Base-by-base conservation (phyloP, 1,140 invertebrate genomes). In the Leptestheria dahalacensis region DNA sequence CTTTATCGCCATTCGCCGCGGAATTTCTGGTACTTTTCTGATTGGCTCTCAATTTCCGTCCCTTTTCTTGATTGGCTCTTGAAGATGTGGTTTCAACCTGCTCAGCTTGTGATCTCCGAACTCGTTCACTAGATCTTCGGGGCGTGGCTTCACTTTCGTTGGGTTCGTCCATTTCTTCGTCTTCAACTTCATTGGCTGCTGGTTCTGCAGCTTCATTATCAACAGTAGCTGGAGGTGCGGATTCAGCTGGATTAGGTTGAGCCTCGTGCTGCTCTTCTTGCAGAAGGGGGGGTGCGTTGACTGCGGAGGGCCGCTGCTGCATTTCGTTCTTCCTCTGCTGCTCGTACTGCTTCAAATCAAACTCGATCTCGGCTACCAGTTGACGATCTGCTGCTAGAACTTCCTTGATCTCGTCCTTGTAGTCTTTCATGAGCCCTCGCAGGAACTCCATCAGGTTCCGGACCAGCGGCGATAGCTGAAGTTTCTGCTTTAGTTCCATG, bases 391-490 rank as follows among this genome's bases (percentile, higher is more conserved):
- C 72, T 41, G 72, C 65, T 58, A 78, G 61, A 29, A 77, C 71
- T 23, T 77, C 75, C 70, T 69, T 67, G 1, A 77, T 67, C 65
- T 81, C 79, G 61, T 75, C 77, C 55, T 74, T 79, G 57, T 77
- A 80, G 57, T 81, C 78, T 57, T 74, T 74, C 67, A 79, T 73
- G 3, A 79, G 65, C 63, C 77, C 77, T 21, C 70, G 67, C 48
- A 67, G 6, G 81, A 67, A 72, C 63, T 69, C 48, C 66, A 74
- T 24, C 56, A 78, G 64, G 51, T 77, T 70, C 3, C 62, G 62
- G 23, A 72, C 61, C 15, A 78, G 49, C 1, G 70, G 63, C 0
- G 72, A 74, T 28, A 62, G 29, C 15, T 67, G 67, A 2, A 81
- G 58, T 65, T 75, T 73, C 10, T 74, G 71, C 64, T 78, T 78